Percentiles rank a stretch among this genome's conserved stretches.
These are phyloP conservation scores for Ornithoptera priamus DNA, from an alignment of 2,888 invertebrate genomes.

Conservation along the genomic window DNA sequence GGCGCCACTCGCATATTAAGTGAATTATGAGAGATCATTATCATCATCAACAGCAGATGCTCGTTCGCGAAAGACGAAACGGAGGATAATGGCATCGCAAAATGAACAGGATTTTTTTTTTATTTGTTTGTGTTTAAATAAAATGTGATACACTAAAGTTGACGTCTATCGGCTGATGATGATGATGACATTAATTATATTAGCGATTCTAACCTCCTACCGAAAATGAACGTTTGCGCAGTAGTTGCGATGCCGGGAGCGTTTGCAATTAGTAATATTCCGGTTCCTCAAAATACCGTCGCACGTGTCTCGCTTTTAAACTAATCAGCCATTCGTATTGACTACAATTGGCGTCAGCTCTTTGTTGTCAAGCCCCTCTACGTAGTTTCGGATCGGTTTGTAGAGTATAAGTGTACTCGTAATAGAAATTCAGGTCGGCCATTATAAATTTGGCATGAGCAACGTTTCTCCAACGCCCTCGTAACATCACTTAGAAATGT, in stretches of 20 bases:
- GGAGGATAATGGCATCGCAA: too few relatives aligned
- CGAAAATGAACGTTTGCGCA: neutral
- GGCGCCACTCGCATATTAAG: too few relatives aligned
- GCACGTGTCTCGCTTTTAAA: constrained; percentile 17
- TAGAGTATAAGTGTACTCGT: constrained; percentile 5
- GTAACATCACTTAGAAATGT: neutral
- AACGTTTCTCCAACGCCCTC: neutral
- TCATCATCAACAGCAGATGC: too few relatives aligned
- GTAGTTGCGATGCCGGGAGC: neutral
- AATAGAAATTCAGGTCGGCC: constrained; percentile 1
- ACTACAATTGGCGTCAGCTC: constrained; percentile 6
- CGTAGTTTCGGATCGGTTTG: constrained; percentile 6
- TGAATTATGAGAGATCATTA: too few relatives aligned
- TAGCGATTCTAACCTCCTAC: neutral
- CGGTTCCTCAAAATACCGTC: constrained; percentile 15
- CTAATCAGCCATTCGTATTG: neutral
- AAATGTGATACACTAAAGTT: too few relatives aligned
- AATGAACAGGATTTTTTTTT: too few relatives aligned
- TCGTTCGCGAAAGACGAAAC: too few relatives aligned
- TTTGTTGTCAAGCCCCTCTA: constrained; percentile 18
- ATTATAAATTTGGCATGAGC: constrained; percentile 6
- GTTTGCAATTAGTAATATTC: constrained; percentile 16
- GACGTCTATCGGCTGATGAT: too few relatives aligned
- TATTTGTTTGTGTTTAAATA: too few relatives aligned
- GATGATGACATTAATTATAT: constrained; percentile 4